Evolutionary conservation across 2,888 invertebrate genomes (phyloP), one percentile per base, ranked within the genome.

Genomic region (Eupithecia abbreviata): DNA sequence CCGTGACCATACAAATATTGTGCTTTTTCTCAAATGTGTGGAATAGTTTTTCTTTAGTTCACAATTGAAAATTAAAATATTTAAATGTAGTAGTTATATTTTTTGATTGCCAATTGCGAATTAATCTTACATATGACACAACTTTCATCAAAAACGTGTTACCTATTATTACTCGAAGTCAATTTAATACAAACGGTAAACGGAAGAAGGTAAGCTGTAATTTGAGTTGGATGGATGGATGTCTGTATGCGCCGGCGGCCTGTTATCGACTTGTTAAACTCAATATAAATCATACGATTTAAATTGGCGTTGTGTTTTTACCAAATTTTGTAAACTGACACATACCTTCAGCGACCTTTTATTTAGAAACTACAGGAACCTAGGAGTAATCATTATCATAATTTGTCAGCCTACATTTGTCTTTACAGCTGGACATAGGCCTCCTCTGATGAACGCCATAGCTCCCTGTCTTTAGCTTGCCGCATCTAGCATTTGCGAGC

Each of bases 161-260:
- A 72, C 13, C 15, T 74, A 55, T 72, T 77, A 77, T 77, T 74
- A 77, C 30, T 10, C 45, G 71, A 41, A 74, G 71, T 74, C 71
- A 74, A 69, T 74, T 71, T 72, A 71, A 72, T 77, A 72, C 74
- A 70, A 69, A 73, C 55, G 74, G 45, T 71, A 41, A 73, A 55
- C 73, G 70, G 74, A 73, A 75, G 58, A 69, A 71, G 45, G 70
- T 9, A 73, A 71, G 73, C 43, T 75, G 51, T 78, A 75, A 78
- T 78, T 78, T 78, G 7, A 75, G 68, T 67, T 47, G 75, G 66
- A 78, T 73, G 67, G 75, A 78, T 78, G 71, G 78, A 73, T 75
- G 73, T 70, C 66, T 68, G 66, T 7, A 47, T 41, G 18, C 45
- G 73, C 78, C 75, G 1, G 71, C 67, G 73, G 75, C 70, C 55